These are phyloP conservation scores for Coracias cyanogaster DNA, from an alignment of 2,797 vertebrate genomes.

Conservation along the genomic window DNA sequence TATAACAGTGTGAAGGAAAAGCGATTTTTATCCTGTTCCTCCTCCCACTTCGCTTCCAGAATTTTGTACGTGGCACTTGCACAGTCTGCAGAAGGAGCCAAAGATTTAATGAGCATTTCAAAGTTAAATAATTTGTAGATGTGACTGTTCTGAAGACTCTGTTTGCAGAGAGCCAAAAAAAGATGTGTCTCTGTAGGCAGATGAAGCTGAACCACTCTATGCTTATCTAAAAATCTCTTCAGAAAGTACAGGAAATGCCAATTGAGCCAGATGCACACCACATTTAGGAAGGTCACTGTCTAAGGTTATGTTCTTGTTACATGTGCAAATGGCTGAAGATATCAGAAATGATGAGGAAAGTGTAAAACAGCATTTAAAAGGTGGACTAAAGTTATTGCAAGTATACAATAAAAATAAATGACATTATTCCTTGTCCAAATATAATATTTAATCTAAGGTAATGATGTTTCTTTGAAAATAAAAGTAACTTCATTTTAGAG, in stretches of 20 bases:
- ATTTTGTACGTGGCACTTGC: background rate
- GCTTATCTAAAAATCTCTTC: background rate
- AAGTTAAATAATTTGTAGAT: slow-evolving; percentile 43
- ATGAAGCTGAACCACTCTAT: background rate
- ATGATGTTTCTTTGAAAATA: background rate
- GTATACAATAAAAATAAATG: background rate
- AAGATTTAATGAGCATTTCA: slow-evolving; percentile 42
- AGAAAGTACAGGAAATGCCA: background rate
- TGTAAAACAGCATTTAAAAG: background rate
- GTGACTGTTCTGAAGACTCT: slow-evolving; percentile 29
- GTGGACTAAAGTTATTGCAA: background rate
- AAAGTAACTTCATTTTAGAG: background rate
- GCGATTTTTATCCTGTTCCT: background rate
- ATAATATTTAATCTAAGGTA: background rate
- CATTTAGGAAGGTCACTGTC: background rate
- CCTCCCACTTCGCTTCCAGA: background rate
- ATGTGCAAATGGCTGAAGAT: background rate
- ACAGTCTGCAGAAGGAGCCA: slow-evolving; percentile 23
- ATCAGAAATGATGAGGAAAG: background rate
- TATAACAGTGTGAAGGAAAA: background rate
- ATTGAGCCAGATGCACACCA: background rate
- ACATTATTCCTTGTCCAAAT: background rate
- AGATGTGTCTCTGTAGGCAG: background rate
- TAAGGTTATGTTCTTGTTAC: background rate
- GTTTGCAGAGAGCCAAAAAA: slow-evolving; percentile 8